These are phyloP conservation scores for Arctia plantaginis DNA, from an alignment of 2,888 invertebrate species.

Conservation along the genomic window DNA sequence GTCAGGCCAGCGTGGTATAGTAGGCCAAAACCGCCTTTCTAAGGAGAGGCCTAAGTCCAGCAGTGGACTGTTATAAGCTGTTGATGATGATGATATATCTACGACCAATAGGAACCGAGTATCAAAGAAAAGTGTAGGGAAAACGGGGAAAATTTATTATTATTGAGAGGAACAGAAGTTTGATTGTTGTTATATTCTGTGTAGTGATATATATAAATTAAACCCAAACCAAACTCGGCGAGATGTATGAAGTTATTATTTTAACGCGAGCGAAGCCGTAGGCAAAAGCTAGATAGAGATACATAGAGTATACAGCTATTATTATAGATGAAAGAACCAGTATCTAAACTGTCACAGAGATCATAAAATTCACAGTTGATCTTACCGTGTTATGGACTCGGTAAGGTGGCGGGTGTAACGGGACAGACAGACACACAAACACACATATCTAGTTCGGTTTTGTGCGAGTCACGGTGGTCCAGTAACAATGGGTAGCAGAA, in stretches of 20 bases:
- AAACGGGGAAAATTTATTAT: too few relatives aligned
- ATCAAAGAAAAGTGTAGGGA: too few relatives aligned
- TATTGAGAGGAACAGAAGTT: too few relatives aligned
- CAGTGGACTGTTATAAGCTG: too few relatives aligned
- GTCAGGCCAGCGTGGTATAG: too few relatives aligned
- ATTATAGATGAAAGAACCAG: not conserved
- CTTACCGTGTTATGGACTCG: not conserved
- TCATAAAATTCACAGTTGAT: conserved; percentile 3
- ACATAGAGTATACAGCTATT: not conserved
- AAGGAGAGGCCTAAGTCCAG: too few relatives aligned
- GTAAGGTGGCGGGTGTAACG: conserved; percentile 25
- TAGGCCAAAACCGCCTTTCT: too few relatives aligned
- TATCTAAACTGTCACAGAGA: conserved; percentile 7
- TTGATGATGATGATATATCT: too few relatives aligned
- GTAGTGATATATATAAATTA: too few relatives aligned
- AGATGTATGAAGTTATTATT: not conserved
- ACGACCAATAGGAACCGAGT: too few relatives aligned
- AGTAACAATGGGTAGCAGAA: conserved; percentile 13
- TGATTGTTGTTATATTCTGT: too few relatives aligned
- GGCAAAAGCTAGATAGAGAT: not conserved
- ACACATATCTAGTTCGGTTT: conserved; percentile 20
- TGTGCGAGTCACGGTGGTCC: conserved; percentile 5
- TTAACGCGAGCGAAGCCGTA: not conserved
- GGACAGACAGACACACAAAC: conserved; percentile 29
- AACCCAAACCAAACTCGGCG: not conserved